Conservation (phyloP, 2,113 vertebrate genomes). For the Girardinichthys multiradiatus region DNA sequence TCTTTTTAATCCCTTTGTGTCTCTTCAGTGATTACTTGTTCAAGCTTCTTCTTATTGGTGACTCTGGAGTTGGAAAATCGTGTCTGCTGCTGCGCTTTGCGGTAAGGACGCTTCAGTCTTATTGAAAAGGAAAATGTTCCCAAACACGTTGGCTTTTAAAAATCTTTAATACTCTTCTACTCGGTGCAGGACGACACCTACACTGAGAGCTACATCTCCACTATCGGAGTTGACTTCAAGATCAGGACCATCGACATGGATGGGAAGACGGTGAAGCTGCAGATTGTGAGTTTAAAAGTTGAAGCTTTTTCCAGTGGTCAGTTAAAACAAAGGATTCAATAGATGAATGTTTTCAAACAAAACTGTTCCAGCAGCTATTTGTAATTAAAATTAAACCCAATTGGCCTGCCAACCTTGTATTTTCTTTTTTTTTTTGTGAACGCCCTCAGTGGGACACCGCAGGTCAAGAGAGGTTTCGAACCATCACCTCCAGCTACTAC, state of each 20-base stretch:
- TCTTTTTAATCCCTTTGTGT: neutral
- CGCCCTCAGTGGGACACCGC: constrained; percentile 93
- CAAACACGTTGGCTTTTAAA: no score
- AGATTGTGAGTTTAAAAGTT: constrained; percentile 87
- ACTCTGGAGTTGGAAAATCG: constrained; percentile 97
- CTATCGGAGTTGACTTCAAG: constrained; percentile 98
- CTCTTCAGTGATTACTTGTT: constrained; percentile 95
- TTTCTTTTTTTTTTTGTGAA: neutral
- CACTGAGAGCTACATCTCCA: constrained; percentile 98
- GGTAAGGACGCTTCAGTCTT: constrained; percentile 77
- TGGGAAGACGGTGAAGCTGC: constrained; percentile 96
- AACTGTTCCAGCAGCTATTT: no score
- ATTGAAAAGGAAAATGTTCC: no score
- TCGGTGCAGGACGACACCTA: constrained; percentile 92
- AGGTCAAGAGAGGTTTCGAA: constrained; percentile 96
- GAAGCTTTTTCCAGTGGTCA: neutral
- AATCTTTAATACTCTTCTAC: neutral
- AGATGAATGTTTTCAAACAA: no score
- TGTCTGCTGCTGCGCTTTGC: constrained; percentile 97
- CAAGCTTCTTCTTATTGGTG: constrained; percentile 97
- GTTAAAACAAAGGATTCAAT: neutral
- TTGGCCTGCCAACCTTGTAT: neutral
- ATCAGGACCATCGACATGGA: constrained; percentile 98
- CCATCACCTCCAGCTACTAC: constrained; percentile 99
- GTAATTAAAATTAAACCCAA: no score